Evolutionary conservation across 2,113 vertebrate genomes (phyloP).

Genomic region (Pluvialis apricaria): DNA sequence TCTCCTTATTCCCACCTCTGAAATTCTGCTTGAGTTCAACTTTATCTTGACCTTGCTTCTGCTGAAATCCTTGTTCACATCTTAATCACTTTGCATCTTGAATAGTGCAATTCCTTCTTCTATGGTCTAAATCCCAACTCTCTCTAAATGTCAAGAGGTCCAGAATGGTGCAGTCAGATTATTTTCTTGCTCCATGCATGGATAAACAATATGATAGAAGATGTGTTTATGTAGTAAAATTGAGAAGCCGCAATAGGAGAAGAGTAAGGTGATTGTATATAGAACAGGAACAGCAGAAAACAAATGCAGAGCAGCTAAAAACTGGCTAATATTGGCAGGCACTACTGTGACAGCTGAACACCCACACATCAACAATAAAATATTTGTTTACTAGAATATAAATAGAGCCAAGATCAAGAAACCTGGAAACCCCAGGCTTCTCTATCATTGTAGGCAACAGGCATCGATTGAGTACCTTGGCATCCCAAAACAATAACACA

Average conservation of each 20-base stretch:
- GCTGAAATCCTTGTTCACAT: slow-evolving; percentile 46
- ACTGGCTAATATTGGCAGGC: background rate
- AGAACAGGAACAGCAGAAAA: background rate
- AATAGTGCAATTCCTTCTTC: slow-evolving; percentile 23
- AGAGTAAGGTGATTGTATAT: background rate
- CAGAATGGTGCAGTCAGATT: slow-evolving; percentile 51
- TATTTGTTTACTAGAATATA: background rate
- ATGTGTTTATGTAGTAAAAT: slow-evolving; percentile 25
- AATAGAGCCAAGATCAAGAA: background rate
- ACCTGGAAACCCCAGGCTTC: background rate
- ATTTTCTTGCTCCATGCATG: slow-evolving; percentile 56
- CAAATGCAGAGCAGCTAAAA: background rate
- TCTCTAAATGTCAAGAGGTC: slow-evolving; percentile 48
- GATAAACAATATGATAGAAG: slow-evolving; percentile 56
- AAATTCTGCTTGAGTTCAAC: slow-evolving; percentile 43
- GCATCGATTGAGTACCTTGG: background rate
- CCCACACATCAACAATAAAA: background rate
- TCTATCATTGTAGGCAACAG: background rate
- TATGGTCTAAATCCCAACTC: slow-evolving; percentile 21
- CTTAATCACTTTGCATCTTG: slow-evolving; percentile 42
- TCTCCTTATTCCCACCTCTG: background rate
- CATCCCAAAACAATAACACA: background rate
- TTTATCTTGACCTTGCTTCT: slow-evolving; percentile 53
- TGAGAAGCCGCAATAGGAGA: background rate
- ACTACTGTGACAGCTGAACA: background rate